Evolutionary conservation across 2,113 vertebrate species (phyloP), one percentile per base, ranked within the genome.

Genomic region (Steatornis caripensis): DNA sequence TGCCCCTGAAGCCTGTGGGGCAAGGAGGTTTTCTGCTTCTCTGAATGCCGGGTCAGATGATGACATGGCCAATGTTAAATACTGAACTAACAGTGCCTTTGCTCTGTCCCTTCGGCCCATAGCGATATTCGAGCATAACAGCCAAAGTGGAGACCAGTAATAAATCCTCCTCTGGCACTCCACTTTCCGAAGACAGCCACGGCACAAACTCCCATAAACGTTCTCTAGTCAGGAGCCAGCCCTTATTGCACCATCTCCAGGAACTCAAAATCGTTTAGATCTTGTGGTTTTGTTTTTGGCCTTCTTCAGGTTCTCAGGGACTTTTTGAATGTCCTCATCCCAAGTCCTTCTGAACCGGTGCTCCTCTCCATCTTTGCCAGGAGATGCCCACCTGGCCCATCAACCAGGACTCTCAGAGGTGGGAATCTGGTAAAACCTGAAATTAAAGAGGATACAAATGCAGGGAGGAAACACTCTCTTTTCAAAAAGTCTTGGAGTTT

Each of bases 121-220:
- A 37, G 49, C 2, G 3, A 12, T 49, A n/a, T 58, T 51, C 23
- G 9, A 54, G 68, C 5, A 1, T 22, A 45, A 32, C 51, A 18
- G 39, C 45, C 20, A 6, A n/a, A n/a, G 23, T 0, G 0, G 53
- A 32, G 61, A 9, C 20, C 46, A 30, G 58, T 6, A 11, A 21
- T 21, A 19, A n/a, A 26, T 32, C 39, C 46, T 81, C 18, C 32
- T 20, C 48, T 39, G 39, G 20, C 0, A 0, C 24, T 51, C 37
- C 32, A 19, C 65, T 19, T 26, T 30, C 45, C 69, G 39, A 43
- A 54, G 48, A 18, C 12, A 58, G 0, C 1, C 1, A 12, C 37
- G 15, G 54, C 69, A 69, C 41, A 48, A 55, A 24, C 32, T 43
- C 37, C 69, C 36, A 8, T 22, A 29, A 24, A 27, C 4, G 32